Base-by-base conservation (phyloP, 2,797 vertebrate species). In the Netta rufina region DNA sequence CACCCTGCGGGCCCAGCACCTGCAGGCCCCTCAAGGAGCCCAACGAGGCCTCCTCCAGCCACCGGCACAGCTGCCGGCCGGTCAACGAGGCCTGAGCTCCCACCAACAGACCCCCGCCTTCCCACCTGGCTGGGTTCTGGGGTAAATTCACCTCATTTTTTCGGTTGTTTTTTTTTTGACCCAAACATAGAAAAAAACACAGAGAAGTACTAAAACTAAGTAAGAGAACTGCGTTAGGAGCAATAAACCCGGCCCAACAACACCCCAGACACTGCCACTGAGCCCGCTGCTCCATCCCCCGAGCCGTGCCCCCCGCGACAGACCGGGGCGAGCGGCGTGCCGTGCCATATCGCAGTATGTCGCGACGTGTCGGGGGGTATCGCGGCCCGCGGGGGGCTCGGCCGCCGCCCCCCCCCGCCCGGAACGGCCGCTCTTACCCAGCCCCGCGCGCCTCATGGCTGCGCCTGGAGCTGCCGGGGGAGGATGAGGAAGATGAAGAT, bases 371-470 rank as follows among this genome's bases (percentile, higher is more conserved):
- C 49, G 47, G 7, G 22, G 47, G 47, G 12, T 49, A 13, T 49
- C 12, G 24, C 49, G 24, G 49, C 49, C 24, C 2, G 47, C 47
- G 2, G 4, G 4, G 47, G 22, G 12, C 47, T 49, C 47, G 47
- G 47, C 6, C 47, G 11, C 49, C 49, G 6, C 25, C 49, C 33
- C 60, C 60, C 57, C 8, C 49, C 70, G 11, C 24, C 19, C 11
- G 5, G 61, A 6, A 3, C 21, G 13, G 41, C 41, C 41, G 39
- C 74, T 62, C 95, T 96, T 91, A 96, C 96, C 92, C 71, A 97
- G 92, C 87, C 95, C 96, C 21, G 96, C 95, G 39, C 96, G 95
- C 92, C 96, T 90, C 94, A 96, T 97, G 24, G 60, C 87, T 22
- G 66, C 15, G 78, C 45, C 54, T 32, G 66, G 8, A 30, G 74